Conservation (phyloP, 2,113 vertebrate species). For the Silurus asotus region DNA sequence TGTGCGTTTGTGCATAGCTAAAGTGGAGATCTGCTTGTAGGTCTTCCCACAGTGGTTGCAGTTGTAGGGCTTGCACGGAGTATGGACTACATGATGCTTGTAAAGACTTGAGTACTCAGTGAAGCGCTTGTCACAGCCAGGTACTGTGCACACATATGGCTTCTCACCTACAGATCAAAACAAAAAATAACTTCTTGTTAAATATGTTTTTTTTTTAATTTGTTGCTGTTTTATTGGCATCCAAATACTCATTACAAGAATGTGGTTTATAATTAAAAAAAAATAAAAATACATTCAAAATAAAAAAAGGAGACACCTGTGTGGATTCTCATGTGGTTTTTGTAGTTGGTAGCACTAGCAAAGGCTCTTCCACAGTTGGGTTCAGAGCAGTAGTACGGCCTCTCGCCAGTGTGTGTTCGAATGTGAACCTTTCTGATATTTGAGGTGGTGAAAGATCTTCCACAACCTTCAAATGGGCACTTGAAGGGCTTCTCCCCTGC, state of each 20-base stretch:
- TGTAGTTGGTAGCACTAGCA: conserved; percentile 98
- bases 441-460: conserved; percentile 96
- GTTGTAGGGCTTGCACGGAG: conserved; percentile 98
- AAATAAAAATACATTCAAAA: too few species aligned
- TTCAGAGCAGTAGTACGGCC: conserved; percentile 97
- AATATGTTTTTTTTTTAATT: neutral
- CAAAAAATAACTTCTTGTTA: neutral
- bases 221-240: neutral
- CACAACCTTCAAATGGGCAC: conserved; percentile 94
- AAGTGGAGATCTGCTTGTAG: conserved; percentile 97
- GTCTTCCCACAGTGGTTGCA: conserved; percentile 99
- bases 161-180: conserved; percentile 84
- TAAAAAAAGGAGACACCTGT: conserved; percentile 76
- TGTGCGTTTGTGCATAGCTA: conserved; percentile 97
- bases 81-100: conserved; percentile 98
- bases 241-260: neutral
- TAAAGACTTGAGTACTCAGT: conserved; percentile 99
- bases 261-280: too few species aligned
- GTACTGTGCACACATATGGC: conserved; percentile 97
- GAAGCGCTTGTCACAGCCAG: conserved; percentile 97
- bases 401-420: conserved; percentile 95
- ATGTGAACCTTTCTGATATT: conserved; percentile 99
- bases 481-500: conserved; percentile 97
- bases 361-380: conserved; percentile 96
- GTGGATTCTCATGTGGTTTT: conserved; percentile 99